Conservation (phyloP, 2,888 invertebrate species). For the Leptinotarsa juncta region DNA sequence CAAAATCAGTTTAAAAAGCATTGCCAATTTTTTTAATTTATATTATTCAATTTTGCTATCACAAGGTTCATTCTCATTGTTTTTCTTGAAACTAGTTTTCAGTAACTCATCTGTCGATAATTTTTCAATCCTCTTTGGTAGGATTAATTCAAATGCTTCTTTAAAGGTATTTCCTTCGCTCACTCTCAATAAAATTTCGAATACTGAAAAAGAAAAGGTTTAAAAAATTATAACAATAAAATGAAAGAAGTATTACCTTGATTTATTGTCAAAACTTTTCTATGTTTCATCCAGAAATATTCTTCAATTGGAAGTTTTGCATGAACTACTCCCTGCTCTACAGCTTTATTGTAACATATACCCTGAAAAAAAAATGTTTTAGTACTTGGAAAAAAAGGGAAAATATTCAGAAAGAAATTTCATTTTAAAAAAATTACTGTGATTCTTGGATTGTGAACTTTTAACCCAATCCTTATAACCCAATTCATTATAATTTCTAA, state of each 20-base stretch:
- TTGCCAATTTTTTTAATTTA: background rate
- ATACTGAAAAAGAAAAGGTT: slow-evolving; percentile 72
- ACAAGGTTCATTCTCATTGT: background rate
- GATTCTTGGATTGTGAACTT: no score
- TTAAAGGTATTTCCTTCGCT: slow-evolving; percentile 85
- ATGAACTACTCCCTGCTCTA: slow-evolving; percentile 81
- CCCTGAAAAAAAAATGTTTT: slow-evolving; percentile 71
- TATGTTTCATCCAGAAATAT: slow-evolving; percentile 89
- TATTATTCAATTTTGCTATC: background rate
- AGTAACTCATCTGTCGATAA: slow-evolving; percentile 31
- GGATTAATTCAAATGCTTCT: slow-evolving; percentile 79
- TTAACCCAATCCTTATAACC: no score
- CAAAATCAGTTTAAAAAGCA: background rate
- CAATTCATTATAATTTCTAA: no score
- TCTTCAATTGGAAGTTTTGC: slow-evolving; percentile 90
- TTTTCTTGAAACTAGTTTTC: background rate
- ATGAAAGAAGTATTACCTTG: slow-evolving; percentile 77
- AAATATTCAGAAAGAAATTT: background rate
- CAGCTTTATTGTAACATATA: slow-evolving; percentile 84
- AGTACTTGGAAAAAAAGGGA: background rate
- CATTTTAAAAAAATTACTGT: background rate
- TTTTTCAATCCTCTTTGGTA: slow-evolving; percentile 71
- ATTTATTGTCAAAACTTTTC: slow-evolving; percentile 94
- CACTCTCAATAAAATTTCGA: slow-evolving; percentile 82
- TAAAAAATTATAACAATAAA: background rate